Conservation (phyloP, 2,888 invertebrate species). For the Chironomus tentans region DNA sequence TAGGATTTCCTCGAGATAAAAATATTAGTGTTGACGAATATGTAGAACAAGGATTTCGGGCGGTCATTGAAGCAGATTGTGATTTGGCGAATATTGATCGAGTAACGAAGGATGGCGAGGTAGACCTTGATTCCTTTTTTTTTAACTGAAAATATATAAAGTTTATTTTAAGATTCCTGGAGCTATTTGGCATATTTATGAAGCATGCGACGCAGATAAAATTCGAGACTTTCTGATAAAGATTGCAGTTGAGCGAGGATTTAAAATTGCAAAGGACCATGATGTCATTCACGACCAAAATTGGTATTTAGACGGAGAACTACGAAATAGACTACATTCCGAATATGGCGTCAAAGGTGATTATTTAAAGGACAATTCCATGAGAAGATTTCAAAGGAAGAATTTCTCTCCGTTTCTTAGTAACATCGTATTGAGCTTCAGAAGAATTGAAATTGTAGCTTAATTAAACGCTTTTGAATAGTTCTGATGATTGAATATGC, state of each 20-base stretch:
- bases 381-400: no score
- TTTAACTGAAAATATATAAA: no score
- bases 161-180: slow-evolving; percentile 60
- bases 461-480: no score
- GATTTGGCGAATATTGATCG: slow-evolving; percentile 79
- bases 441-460: no score
- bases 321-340: slow-evolving; percentile 77
- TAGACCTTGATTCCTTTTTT: no score
- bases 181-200: slow-evolving; percentile 96
- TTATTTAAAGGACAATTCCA: no score
- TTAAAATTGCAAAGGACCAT: slow-evolving; percentile 75
- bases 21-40: slow-evolving; percentile 58
- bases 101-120: slow-evolving; percentile 64
- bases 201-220: slow-evolving; percentile 89
- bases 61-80: slow-evolving; percentile 88
- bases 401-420: no score
- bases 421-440: no score
- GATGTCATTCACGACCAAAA: slow-evolving; percentile 97
- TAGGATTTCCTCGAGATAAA: slow-evolving; percentile 80
- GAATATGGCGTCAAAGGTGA: slow-evolving; percentile 81
- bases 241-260: slow-evolving; percentile 75
- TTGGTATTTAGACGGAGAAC: slow-evolving; percentile 82
- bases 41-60: slow-evolving; percentile 73
- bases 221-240: slow-evolving; percentile 89
- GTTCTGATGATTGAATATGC: no score